Base-by-base conservation (phyloP, 2,888 invertebrate species). In the Ectemnius continuus region DNA sequence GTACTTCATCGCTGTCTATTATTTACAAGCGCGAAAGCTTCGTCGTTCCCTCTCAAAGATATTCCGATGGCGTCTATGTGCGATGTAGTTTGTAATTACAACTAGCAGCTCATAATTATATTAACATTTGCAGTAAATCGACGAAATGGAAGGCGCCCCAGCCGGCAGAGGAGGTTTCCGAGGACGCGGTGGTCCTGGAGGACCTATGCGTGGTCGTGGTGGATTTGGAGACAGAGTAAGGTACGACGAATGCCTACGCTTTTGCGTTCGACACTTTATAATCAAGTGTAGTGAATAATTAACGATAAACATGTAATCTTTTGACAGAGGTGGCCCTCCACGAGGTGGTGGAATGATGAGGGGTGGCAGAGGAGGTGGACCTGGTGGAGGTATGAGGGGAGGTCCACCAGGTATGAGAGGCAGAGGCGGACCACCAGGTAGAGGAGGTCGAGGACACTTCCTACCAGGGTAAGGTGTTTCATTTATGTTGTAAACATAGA, bases 261-360 rank as follows among this genome's bases (percentile, higher is more conserved):
- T 36, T 36, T 36, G 1, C 36, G 36, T 45, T 2, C 6, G n/a
- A 59, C 8, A 46, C 45, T 3, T 28, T 13, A 2, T 16, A 20
- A 2, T 1, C 36, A 1, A 36, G 36, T 36, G 36, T 36, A 36
- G 4, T 46, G 4, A 2, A 48, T 56, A 8, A 5, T 0, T 0
- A 6, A n/a, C 36, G 13, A 36, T 36, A 46, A 23, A 16, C 14
- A 18, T 20, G 36, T 14, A 28, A 14, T n/a, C 3, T 3, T 5
- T 48, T 8, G 20, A 64, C 62, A 89, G 89, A 48, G 89, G 89
- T 64, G 89, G 89, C 2, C 89, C 88, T 28, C 86, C 87, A 0
- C 83, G 89, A 82, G 88, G 89, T 45, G 89, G 89, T 60, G 89
- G 88, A 23, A 89, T 90, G 88, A 90, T 90, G 89, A 82, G 90